Evolutionary conservation across 2,797 vertebrate species (phyloP), one percentile per base, ranked within the genome.

Genomic region (Muscicapa striata): DNA sequence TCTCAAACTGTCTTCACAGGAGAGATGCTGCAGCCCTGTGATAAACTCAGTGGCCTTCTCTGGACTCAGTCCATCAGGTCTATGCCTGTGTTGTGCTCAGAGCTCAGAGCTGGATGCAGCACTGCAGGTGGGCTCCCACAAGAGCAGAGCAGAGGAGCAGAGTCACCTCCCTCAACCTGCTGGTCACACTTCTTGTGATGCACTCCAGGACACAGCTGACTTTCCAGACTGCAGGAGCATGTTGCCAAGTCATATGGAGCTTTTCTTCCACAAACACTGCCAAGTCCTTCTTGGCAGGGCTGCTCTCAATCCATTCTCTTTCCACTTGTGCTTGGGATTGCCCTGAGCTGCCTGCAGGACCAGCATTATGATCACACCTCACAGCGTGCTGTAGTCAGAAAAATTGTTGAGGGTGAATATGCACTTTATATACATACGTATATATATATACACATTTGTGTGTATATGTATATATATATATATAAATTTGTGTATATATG

Each of bases 61-160:
- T 55, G 34, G 26, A 48, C 41, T 48, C 17, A 21, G 10, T 48
- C 20, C 41, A 77, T 13, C 41, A 41, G 41, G 26, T 48, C 24
- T 3, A 3, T 1, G 0, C 11, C 34, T 55, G 21, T 48, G 36
- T 27, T 41, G 41, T 36, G 41, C 30, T 70, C 2, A 0, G 24
- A 59, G 41, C 16, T 14, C 73, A 55, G 30, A 27, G 34, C 0
- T 32, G 64, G 30, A 70, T 3, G 14, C 26, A 70, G 30, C 18
- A 30, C 6, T 41, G 9, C 26, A 36, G 17, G 8, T 48, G 18
- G 30, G 26, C 5, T 32, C 17, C 40, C 12, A 13, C 5, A 23
- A 20, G 41, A 55, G 41, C 24, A 48, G 41, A 77, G 20, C 0
- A 40, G 16, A 41, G 57, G 11, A 40, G 58, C 49, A 63, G 15